phyloP scores from a whole-genome alignment of 2,888 invertebrate species.

The Gastracanthus pulcherrimus region DNA sequence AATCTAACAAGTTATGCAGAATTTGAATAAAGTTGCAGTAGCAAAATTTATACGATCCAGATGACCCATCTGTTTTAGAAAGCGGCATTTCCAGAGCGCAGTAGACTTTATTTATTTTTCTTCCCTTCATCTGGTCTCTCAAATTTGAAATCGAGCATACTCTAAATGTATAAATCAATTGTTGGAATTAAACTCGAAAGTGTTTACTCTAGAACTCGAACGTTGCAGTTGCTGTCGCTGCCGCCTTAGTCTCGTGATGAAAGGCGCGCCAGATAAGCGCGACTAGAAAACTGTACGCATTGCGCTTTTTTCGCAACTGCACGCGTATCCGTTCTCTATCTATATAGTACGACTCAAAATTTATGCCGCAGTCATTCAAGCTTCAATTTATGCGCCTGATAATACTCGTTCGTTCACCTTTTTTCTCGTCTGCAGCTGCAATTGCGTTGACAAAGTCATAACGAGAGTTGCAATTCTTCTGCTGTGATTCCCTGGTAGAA shows the following conservation, averaged over 20 bases:
- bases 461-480: too few relatives aligned
- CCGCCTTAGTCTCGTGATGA: too few relatives aligned
- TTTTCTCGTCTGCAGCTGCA: too few relatives aligned
- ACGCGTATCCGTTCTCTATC: neutral
- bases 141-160: neutral
- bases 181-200: neutral
- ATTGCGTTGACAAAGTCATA: neutral
- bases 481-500: too few relatives aligned
- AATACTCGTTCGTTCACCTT: constrained; percentile 25
- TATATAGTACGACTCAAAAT: constrained; percentile 24
- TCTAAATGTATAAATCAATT: constrained; percentile 22
- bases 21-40: too few relatives aligned
- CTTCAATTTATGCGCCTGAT: constrained; percentile 39
- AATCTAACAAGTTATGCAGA: too few relatives aligned
- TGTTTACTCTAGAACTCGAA: neutral
- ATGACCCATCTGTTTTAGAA: neutral
- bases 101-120: neutral
- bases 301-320: neutral
- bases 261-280: constrained; percentile 28
- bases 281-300: constrained; percentile 8
- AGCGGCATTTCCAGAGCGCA: neutral
- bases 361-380: constrained; percentile 28
- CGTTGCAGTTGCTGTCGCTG: neutral
- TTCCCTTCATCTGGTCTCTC: neutral
- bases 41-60: neutral